Conservation (phyloP, 2,888 invertebrate genomes). For the Leptodirus hochenwartii region DNA sequence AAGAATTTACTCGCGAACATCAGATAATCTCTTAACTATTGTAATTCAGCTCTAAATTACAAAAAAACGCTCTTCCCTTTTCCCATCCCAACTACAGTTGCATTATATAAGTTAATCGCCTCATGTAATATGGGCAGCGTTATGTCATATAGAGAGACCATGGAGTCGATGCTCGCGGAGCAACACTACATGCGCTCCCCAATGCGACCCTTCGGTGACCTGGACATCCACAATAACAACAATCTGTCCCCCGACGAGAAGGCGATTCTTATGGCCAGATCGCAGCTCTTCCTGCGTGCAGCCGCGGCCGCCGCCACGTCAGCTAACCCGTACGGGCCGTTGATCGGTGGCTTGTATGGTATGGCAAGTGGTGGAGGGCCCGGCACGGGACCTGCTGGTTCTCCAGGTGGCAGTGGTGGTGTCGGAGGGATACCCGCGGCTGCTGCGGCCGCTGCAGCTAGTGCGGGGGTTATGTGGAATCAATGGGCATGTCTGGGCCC, state of each 20-base stretch:
- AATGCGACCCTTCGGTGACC: constrained; percentile 51
- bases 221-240: constrained; percentile 52
- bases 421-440: no score
- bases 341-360: constrained; percentile 33
- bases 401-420: not conserved
- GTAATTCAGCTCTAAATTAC: no score
- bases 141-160: constrained; percentile 67
- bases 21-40: no score
- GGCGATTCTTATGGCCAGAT: constrained; percentile 56
- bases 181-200: constrained; percentile 68
- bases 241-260: constrained; percentile 61
- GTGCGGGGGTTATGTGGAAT: constrained; percentile 43
- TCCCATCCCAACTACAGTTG: constrained; percentile 6
- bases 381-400: not conserved
- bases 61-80: not conserved
- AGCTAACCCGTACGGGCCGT: constrained; percentile 34
- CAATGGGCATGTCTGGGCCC: constrained; percentile 54
- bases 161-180: constrained; percentile 76
- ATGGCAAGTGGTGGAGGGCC: constrained; percentile 15
- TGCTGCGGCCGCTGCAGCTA: constrained; percentile 17
- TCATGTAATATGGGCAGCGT: no score
- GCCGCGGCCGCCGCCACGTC: constrained; percentile 44
- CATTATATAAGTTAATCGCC: constrained; percentile 9
- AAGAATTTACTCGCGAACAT: no score
- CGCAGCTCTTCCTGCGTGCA: constrained; percentile 53